These are phyloP conservation scores for Hydra vulgaris DNA, from an alignment of 30 jellyfish, hydroid and myxozoan genomes.

Conservation along the genomic window DNA sequence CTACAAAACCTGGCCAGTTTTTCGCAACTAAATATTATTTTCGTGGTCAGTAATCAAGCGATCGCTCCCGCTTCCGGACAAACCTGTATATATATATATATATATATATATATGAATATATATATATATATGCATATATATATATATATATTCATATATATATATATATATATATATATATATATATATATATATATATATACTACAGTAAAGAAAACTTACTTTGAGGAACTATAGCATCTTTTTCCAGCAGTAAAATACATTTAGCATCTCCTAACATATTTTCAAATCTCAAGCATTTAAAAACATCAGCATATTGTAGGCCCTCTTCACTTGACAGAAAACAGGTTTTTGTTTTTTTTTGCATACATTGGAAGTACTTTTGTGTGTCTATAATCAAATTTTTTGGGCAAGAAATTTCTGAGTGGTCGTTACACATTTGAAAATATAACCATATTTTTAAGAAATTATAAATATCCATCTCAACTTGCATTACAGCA, in stretches of 20 bases:
- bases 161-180: too few relatives aligned
- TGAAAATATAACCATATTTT: slow-evolving; percentile 66
- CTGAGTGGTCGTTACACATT: slow-evolving; percentile 29
- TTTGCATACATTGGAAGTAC: slow-evolving; percentile 39
- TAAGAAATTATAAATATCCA: slow-evolving; percentile 70
- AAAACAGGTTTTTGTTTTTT: slow-evolving; percentile 20
- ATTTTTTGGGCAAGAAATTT: slow-evolving; percentile 48
- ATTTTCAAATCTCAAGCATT: slow-evolving; percentile 55
- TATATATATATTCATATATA: too few relatives aligned
- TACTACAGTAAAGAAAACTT: neutral
- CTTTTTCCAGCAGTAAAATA: slow-evolving; percentile 54
- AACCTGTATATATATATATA: too few relatives aligned
- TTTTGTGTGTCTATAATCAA: slow-evolving; percentile 63
- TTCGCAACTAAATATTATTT: too few relatives aligned
- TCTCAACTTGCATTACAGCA: slow-evolving; percentile 89
- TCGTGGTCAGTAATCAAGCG: too few relatives aligned
- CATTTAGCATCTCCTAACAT: slow-evolving; percentile 70
- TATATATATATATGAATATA: too few relatives aligned
- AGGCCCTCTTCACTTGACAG: slow-evolving; percentile 59
- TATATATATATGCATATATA: too few relatives aligned
- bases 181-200: too few relatives aligned
- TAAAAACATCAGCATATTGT: slow-evolving; percentile 57
- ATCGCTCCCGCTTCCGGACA: too few relatives aligned
- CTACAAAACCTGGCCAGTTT: too few relatives aligned
- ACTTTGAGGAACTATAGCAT: slow-evolving; percentile 75